Evolutionary conservation across 2,113 vertebrate genomes (phyloP), one percentile per base, ranked within the genome.

Genomic region (Brevimyrus niger): DNA sequence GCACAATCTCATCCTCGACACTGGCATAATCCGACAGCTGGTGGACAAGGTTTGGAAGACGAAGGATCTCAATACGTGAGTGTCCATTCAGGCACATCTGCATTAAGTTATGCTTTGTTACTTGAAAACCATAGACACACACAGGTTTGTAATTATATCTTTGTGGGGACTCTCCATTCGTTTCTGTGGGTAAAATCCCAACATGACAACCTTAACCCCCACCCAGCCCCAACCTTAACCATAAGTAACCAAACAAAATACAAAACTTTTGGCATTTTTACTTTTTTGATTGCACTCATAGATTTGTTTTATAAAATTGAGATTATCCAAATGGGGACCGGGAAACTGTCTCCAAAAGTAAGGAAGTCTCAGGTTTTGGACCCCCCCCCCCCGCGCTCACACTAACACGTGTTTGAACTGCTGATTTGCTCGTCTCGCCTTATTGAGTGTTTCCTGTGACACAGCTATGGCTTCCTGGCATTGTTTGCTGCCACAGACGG

Each of bases 1-100:
- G 53, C 98, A 99, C 91, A 99, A 99, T 94, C 95, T 99, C 90
- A 99, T 99, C 88, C 94, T 99, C 95, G 98, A 99, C 95, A 98
- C 98, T 0, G 98, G 98, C 90, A 98, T 99, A 94, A 99, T 98
- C 0, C 95, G 97, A 90, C 97, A 98, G 94, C 94, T 99, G 92
- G 98, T 98, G 19, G 98, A 99, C 0, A 96, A 96, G 31, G 98
- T 98, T 89, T 99, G 98, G 98, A 97, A 95, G 93, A 97, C 97
- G 89, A 98, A 98, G 94, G 98, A 99, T 91, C 94, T 99, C 91
- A 97, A 97, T 91, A 99, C 97, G 98, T 99, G 95, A 95, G 95
- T 93, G 35, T 1, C 7, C 47, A 53, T 6, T 15, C 17, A 61
- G 15, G 35, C 31, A 6, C 7, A 9, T 69, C 2, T n/a, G 1